A percentile compares a stretch with the other conserved stretches of the same genome.
Conservation (phyloP, 2,888 invertebrate species). For the Polylopha cassiicola region DNA sequence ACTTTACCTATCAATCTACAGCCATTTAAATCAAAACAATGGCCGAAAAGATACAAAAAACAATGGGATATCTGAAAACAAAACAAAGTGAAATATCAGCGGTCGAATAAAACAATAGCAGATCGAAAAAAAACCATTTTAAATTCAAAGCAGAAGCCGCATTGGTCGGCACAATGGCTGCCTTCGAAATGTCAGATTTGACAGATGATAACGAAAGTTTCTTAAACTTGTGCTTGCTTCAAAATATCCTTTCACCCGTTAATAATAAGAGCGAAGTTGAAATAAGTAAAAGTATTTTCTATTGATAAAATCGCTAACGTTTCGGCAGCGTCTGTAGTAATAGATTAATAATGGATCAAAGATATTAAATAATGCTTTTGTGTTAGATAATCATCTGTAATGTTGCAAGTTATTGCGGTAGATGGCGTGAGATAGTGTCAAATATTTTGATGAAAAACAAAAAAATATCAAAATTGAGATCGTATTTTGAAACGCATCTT, state of each 20-base stretch:
- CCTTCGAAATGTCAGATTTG: constrained; percentile 20
- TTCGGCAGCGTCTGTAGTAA: constrained; percentile 18
- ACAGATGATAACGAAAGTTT: constrained; percentile 19
- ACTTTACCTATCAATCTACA: too few species aligned
- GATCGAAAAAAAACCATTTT: constrained; percentile 17
- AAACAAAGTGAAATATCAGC: constrained; percentile 18
- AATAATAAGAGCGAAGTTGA: constrained; percentile 3
- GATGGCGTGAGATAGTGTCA: too few species aligned
- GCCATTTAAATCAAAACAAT: too few species aligned
- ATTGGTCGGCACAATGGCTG: constrained; percentile 20
- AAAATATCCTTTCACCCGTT: constrained; percentile 6
- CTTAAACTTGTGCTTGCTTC: constrained; percentile 11
- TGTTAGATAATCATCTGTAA: constrained; percentile 11
- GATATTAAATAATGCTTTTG: constrained; percentile 13
- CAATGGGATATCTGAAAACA: constrained; percentile 7
- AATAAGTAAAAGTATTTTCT: background rate
- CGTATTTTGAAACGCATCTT: too few species aligned
- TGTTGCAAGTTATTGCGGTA: constrained; percentile 2
- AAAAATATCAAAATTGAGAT: too few species aligned
- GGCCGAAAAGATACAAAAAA: constrained; percentile 7
- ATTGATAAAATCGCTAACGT: constrained; percentile 13
- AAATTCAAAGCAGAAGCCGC: constrained; percentile 21
- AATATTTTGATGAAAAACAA: too few species aligned
- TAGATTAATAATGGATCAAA: constrained; percentile 15
- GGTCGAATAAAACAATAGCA: constrained; percentile 18